Base-by-base conservation (phyloP, 2,113 vertebrate species). In the Albula goreensis region DNA sequence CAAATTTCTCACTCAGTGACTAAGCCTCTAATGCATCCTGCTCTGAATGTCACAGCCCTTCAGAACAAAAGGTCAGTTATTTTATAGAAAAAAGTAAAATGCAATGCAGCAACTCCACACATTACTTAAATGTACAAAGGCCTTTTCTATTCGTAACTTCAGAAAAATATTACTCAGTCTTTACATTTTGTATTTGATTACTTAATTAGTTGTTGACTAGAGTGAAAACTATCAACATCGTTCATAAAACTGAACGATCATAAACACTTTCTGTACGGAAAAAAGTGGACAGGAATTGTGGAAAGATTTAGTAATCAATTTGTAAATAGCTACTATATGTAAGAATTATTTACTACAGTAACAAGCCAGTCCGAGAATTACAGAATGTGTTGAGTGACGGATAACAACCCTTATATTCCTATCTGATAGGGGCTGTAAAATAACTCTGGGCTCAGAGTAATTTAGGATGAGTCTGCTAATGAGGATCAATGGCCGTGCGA, bases 11-110 rank as follows among this genome's bases (percentile, higher is more conserved):
- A 86, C 84, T 86, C 85, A 85, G 85, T 85, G 81, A 83, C 88
- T 89, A 78, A 80, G 31, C 77, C 88, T 81, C 83, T 89, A 88
- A 91, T 84, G 86, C 85, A 88, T 90, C 87, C 74, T 86, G 86
- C 87, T 90, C 85, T 90, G 88, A 90, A 90, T 91, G 91, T 94
- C 90, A 90, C 87, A 89, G 53, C 84, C 88, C 90, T 90, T 90
- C 90, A 90, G 31, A 57, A 86, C 70, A 80, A 91, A 92, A 92
- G 63, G 89, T 50, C 84, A 79, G n/a, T 57, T 15, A 78, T 22
- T 77, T 77, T 17, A 84, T 80, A 89, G n/a, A 74, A 86, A 56
- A 80, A 91, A 92, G 92, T 41, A 81, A 15, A 51, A 11, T 50
- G 12, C 51, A 77, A 74, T 51, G 11, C 10, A 74, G 48, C 22